Percentiles rank a stretch among this genome's conserved stretches.
These are phyloP conservation scores for Geopemphigus sp. DNA, from an alignment of 1,140 invertebrate species.

Conservation along the genomic window DNA sequence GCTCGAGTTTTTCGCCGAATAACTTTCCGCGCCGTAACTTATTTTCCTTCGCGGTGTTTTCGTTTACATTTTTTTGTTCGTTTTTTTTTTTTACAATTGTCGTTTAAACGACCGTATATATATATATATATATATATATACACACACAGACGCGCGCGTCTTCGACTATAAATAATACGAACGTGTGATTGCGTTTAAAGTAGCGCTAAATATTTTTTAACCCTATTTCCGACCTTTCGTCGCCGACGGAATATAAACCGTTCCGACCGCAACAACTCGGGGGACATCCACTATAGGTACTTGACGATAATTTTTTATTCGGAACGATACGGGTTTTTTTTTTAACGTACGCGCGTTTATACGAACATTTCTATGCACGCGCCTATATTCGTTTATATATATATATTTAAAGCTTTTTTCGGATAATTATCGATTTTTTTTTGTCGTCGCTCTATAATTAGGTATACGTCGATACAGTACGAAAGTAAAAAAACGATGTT, in stretches of 20 bases:
- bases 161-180: conserved; percentile 40
- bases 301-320: neutral
- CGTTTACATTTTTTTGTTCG: neutral
- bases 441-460: no score
- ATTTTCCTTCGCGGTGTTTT: conserved; percentile 31
- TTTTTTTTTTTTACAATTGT: neutral
- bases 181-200: conserved; percentile 39
- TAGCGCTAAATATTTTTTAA: conserved; percentile 47
- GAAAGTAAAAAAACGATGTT: no score
- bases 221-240: conserved; percentile 48
- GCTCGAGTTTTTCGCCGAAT: conserved; percentile 38
- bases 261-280: conserved; percentile 11
- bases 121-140: neutral
- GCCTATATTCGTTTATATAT: no score
- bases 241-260: conserved; percentile 3
- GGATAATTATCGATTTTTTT: no score
- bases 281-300: neutral
- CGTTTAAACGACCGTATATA: neutral
- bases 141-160: no score
- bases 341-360: neutral
- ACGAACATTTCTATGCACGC: neutral
- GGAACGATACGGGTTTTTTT: neutral
- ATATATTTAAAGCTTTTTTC: no score
- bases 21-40: conserved; percentile 41
- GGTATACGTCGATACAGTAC: no score